Base-by-base conservation (phyloP, 2,888 invertebrate species). In the Tetragonisca angustula region DNA sequence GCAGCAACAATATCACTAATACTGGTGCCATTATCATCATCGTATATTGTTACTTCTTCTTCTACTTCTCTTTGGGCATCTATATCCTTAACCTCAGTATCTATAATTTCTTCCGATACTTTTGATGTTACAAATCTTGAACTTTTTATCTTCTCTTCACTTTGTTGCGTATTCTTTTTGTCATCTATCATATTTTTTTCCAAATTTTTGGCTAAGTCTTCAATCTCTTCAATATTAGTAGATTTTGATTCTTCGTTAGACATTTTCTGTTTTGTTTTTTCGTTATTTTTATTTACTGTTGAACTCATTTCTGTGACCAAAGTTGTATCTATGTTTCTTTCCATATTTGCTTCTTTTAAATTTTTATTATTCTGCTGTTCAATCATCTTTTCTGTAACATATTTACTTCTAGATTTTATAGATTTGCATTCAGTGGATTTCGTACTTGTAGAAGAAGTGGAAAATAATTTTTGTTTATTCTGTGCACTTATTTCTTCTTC, bases 1-100 rank as follows among this genome's bases (percentile, higher is more conserved):
- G 94, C 88, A 17, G 94, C 94, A 72, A 94, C 94, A 68, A 94
- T 94, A 77, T 94, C 94, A 77, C 94, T 94, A 80, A 94, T 94
- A 83, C 94, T 94, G 27, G 94, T 94, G 17, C 93, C 93, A 79
- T 93, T 93, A 70, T 94, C 94, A 70, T 94, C 93, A 27, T 93
- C 94, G 67, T 93, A 94, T 81, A 93, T 94, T 15, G 92, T 91
- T 5, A 93, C 91, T 65, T 76, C 87, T 65, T 81, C 84, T 17
- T 88, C 88, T 19, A 88, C 87, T 17, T 70, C 90, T 24, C 88
- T 81, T 64, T 82, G 87, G 0, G 83, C 74, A 3, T 88, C 89
- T n/a, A 88, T 70, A 56, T 91, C 89, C 59, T 92, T 91, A 52
- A 59, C 86, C 54, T 91, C 91, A 5, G 90, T 71, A 75, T 91